A percentile compares a stretch with the other conserved stretches of the same genome.
Conservation (phyloP, 2,888 invertebrate species). For the Ornithoptera priamus region DNA sequence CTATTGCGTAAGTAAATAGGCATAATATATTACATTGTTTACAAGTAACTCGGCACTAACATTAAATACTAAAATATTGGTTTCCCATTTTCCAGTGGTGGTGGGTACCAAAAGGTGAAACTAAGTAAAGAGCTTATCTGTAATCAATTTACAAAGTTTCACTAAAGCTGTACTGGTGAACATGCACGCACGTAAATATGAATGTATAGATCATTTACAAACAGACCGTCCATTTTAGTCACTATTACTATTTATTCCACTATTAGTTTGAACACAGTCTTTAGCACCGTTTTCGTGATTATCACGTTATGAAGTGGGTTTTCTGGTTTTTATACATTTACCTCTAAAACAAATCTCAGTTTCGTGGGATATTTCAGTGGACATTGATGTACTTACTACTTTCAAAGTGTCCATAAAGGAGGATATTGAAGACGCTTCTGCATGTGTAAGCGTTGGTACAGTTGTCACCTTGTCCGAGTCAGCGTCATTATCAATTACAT, state of each 20-base stretch:
- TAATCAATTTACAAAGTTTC: constrained; percentile 74
- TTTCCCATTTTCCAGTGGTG: constrained; percentile 31
- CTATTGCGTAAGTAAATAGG: constrained; percentile 14
- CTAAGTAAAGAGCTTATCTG: constrained; percentile 63
- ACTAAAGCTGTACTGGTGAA: constrained; percentile 46
- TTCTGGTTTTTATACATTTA: constrained; percentile 86
- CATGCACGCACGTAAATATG: constrained; percentile 29
- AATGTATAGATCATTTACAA: constrained; percentile 7
- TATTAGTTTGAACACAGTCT: constrained; percentile 59
- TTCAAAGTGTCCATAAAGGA: constrained; percentile 76
- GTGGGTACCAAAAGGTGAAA: constrained; percentile 56
- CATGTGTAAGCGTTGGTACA: constrained; percentile 37
- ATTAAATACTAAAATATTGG: constrained; percentile 38
- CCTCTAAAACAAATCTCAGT: constrained; percentile 94
- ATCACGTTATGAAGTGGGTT: constrained; percentile 57
- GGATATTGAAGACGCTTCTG: constrained; percentile 60
- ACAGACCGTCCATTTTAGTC: constrained; percentile 22
- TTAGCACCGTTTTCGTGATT: constrained; percentile 47
- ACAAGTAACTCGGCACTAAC: constrained; percentile 46
- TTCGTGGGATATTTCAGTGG: constrained; percentile 90
- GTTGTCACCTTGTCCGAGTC: constrained; percentile 38
- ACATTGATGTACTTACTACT: constrained; percentile 86
- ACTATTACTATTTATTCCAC: constrained; percentile 24
- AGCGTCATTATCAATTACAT: constrained; percentile 34
- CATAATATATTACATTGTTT: constrained; percentile 46